A percentile compares a stretch with the other conserved stretches of the same genome.
These are phyloP conservation scores for Bergia puertoricense DNA, from an alignment of 92 coral and sea anemone genomes.

Conservation along the genomic window DNA sequence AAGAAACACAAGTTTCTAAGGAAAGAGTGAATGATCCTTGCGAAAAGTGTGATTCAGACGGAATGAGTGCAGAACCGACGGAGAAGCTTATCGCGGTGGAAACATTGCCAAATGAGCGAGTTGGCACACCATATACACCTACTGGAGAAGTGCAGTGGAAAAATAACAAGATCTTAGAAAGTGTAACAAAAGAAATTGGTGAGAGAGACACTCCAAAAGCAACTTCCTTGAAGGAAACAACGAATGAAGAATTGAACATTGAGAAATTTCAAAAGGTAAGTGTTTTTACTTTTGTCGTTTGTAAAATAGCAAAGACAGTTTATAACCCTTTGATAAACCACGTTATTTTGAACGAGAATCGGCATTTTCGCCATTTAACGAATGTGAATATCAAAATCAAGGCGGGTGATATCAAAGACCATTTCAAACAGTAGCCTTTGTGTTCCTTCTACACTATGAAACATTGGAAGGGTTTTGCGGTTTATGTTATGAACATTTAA, in stretches of 20 bases:
- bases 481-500: too few relatives aligned
- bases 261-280: neutral
- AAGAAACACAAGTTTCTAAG: neutral
- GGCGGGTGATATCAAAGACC: neutral
- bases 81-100: neutral
- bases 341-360: neutral
- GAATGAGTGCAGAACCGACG: neutral
- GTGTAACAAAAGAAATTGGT: too few relatives aligned
- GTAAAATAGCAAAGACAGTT: neutral
- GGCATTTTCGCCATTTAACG: neutral
- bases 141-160: neutral
- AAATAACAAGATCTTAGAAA: neutral
- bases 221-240: neutral
- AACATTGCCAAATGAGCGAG: neutral
- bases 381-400: too few relatives aligned
- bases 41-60: neutral
- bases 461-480: too few relatives aligned
- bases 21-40: neutral
- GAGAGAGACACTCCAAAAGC: neutral
- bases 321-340: neutral
- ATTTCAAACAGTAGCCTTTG: neutral
- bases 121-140: too few relatives aligned
- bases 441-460: neutral
- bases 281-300: neutral
- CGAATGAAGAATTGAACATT: neutral